Conservation (phyloP, 23 tunicate genomes). For the Trididemnum miniatum region DNA sequence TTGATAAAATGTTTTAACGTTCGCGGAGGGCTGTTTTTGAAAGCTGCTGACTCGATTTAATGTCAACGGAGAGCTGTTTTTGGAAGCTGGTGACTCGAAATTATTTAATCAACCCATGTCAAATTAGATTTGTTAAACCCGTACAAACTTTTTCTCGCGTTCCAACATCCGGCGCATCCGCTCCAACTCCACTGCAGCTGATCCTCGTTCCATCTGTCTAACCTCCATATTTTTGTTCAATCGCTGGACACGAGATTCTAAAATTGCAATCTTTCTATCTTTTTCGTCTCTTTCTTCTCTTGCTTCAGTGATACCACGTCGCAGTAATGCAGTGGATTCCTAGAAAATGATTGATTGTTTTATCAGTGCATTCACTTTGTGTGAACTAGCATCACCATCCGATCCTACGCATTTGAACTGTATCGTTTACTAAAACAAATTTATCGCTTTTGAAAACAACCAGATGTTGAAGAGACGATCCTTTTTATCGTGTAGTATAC, state of each 20-base stretch:
- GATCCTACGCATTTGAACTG: no score
- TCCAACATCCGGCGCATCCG: constrained; percentile 42
- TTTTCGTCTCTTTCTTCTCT: constrained; percentile 82
- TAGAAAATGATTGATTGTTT: background rate
- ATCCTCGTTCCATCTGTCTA: constrained; percentile 51
- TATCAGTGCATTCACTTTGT: background rate
- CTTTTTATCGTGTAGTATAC: no score
- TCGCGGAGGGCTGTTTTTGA: no score
- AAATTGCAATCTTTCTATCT: constrained; percentile 66
- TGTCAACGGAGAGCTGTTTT: no score
- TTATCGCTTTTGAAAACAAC: no score
- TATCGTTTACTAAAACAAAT: no score
- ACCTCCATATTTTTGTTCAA: constrained; percentile 60
- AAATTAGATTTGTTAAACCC: no score
- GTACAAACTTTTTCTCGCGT: constrained; percentile 39
- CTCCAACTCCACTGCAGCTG: constrained; percentile 55
- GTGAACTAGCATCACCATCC: background rate
- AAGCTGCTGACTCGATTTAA: no score
- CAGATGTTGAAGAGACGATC: no score
- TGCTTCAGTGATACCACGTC: constrained; percentile 68
- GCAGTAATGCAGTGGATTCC: constrained; percentile 57
- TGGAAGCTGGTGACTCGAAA: no score
- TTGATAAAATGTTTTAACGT: no score
- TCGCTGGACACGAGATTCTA: constrained; percentile 59
- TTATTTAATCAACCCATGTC: no score